These are phyloP conservation scores for Camponotus vicinus DNA, from an alignment of 1,140 invertebrate species.

Conservation along the genomic window DNA sequence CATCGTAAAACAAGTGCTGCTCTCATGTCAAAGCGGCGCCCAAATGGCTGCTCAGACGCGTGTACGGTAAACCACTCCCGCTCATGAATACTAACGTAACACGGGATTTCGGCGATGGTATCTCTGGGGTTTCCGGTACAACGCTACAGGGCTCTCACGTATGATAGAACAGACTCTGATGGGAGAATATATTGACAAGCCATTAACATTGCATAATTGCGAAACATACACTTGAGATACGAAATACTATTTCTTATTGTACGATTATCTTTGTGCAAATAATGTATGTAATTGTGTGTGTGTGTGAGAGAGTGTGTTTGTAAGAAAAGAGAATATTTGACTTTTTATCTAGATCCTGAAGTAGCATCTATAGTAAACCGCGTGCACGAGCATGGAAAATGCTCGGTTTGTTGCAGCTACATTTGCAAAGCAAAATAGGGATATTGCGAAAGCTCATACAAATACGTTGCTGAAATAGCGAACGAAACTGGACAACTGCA, in stretches of 20 bases:
- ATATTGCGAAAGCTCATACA: conserved; percentile 46
- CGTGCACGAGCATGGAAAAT: conserved; percentile 15
- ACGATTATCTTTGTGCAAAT: not conserved
- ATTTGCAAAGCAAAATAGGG: conserved; percentile 49
- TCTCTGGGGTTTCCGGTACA: conserved; percentile 44
- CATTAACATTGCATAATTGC: conserved; percentile 23
- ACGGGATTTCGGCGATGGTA: conserved; percentile 47
- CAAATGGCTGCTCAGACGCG: conserved; percentile 39
- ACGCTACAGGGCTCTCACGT: conserved; percentile 12
- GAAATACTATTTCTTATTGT: not conserved
- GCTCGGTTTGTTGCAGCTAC: conserved; percentile 31
- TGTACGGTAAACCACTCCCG: conserved; percentile 33
- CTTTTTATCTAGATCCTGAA: not conserved
- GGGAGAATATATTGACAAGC: conserved; percentile 39
- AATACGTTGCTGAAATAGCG: conserved; percentile 31
- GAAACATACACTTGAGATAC: not conserved
- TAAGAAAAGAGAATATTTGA: not conserved
- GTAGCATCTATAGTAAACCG: not conserved
- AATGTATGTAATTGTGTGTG: not conserved
- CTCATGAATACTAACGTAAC: conserved; percentile 63
- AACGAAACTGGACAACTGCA: conserved; percentile 27
- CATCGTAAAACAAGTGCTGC: conserved; percentile 35
- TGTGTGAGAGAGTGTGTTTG: not conserved
- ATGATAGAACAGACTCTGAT: conserved; percentile 23
- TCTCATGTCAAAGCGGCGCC: conserved; percentile 31